Percentiles rank a stretch among this genome's conserved stretches.
Evolutionary conservation across 2,888 invertebrate species (phyloP).

Genomic region (Drosophila pseudotalamancana): DNA sequence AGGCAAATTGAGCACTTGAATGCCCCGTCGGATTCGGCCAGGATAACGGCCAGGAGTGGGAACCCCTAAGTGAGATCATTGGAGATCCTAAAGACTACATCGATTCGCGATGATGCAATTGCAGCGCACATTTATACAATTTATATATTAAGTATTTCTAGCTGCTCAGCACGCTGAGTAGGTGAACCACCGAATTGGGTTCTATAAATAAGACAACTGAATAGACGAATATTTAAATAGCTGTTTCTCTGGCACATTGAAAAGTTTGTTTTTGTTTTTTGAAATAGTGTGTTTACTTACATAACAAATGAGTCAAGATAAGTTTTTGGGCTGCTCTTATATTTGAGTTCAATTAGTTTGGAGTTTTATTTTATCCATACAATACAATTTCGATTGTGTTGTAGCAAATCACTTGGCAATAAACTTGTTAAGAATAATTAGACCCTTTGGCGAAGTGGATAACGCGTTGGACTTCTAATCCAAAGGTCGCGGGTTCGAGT

Average conservation of each 20-base stretch:
- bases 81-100: slow-evolving; percentile 9
- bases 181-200: slow-evolving; percentile 2
- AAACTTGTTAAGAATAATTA: slow-evolving; percentile 13
- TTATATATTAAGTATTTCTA: slow-evolving; percentile 3
- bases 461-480: slow-evolving; percentile 85
- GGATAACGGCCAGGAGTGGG: too few relatives aligned
- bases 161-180: slow-evolving; percentile 1
- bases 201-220: slow-evolving; percentile 60
- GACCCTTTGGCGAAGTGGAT: slow-evolving; percentile 84
- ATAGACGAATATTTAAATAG: slow-evolving; percentile 53
- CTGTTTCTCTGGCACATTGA: slow-evolving; percentile 31
- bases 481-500: slow-evolving; percentile 85
- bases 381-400: not conserved
- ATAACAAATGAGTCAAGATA: slow-evolving; percentile 1
- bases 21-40: slow-evolving; percentile 32
- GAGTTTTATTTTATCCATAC: not conserved
- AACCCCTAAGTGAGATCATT: slow-evolving; percentile 41
- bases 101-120: slow-evolving; percentile 25
- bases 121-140: slow-evolving; percentile 4
- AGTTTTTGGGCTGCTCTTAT: slow-evolving; percentile 7
- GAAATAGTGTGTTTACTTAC: too few relatives aligned
- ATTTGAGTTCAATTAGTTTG: not conserved
- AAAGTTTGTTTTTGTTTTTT: slow-evolving; percentile 17
- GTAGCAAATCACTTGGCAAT: slow-evolving; percentile 14
- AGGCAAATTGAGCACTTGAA: slow-evolving; percentile 81